These are phyloP conservation scores for Trachymyrmex septentrionalis DNA, from an alignment of 1,140 invertebrate species.

Conservation along the genomic window DNA sequence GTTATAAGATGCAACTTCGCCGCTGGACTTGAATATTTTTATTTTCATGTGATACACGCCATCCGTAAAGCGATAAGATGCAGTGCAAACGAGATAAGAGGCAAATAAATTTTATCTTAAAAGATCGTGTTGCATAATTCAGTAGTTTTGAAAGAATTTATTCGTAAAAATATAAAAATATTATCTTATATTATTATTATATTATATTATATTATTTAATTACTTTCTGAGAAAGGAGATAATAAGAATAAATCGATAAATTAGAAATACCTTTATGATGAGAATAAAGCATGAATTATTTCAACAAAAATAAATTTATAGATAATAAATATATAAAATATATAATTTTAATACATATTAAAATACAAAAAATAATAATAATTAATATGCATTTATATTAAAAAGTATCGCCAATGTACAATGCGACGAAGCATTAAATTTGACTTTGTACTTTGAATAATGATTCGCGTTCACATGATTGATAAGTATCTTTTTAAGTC, in stretches of 20 bases:
- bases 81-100: background rate
- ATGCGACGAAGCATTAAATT: background rate
- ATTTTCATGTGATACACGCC: background rate
- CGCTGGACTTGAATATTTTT: slow-evolving; percentile 24
- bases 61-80: background rate
- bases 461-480: background rate
- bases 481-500: slow-evolving; percentile 18
- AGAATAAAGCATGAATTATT: background rate
- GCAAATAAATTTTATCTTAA: slow-evolving; percentile 1
- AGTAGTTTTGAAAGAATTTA: background rate
- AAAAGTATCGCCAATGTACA: background rate
- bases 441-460: background rate
- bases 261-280: too few relatives aligned
- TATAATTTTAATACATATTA: too few relatives aligned
- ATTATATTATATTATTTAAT: too few relatives aligned
- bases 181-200: background rate
- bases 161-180: background rate
- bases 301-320: background rate
- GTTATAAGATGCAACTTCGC: slow-evolving; percentile 32
- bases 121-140: background rate
- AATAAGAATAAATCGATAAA: background rate
- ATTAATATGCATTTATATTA: background rate
- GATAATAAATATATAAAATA: too few relatives aligned
- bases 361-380: too few relatives aligned
- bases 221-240: background rate